phyloP scores from a whole-genome alignment of 2,888 invertebrate species.

The Drosophila rellima region DNA sequence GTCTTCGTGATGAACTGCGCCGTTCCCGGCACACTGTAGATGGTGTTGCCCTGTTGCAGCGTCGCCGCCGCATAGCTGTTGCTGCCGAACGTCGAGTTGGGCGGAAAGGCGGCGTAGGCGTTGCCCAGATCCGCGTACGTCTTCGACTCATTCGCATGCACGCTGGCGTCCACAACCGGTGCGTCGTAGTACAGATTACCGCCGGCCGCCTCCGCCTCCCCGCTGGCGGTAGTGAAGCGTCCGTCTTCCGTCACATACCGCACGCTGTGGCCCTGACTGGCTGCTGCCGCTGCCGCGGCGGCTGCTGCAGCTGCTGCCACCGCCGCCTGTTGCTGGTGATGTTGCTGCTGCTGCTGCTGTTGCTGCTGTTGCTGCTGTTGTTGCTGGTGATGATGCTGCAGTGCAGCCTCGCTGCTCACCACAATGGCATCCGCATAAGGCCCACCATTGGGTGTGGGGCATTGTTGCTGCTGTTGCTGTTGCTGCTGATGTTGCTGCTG shows the following conservation, averaged over 20 bases:
- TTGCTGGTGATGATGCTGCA: constrained; percentile 72
- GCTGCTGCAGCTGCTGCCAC: constrained; percentile 56
- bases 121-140: constrained; percentile 85
- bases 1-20: constrained; percentile 82
- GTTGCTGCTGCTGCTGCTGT: constrained; percentile 67
- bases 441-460: constrained; percentile 78
- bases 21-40: constrained; percentile 81
- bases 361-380: constrained; percentile 57
- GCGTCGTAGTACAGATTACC: constrained; percentile 74
- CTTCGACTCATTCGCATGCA: constrained; percentile 82
- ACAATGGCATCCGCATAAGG: constrained; percentile 77
- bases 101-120: constrained; percentile 76
- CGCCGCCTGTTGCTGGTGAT: constrained; percentile 58
- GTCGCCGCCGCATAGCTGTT: constrained; percentile 70
- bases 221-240: constrained; percentile 55
- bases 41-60: constrained; percentile 72
- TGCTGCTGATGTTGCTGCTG: constrained; percentile 71
- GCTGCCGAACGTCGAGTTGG: constrained; percentile 69
- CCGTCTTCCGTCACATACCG: constrained; percentile 73
- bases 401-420: constrained; percentile 69
- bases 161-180: constrained; percentile 76
- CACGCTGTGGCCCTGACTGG: constrained; percentile 47
- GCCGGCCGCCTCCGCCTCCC: constrained; percentile 34
- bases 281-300: constrained; percentile 51
- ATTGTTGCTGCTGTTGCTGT: constrained; percentile 76